Base-by-base conservation (phyloP, 2,888 invertebrate genomes). In the Phyto melanocephala region DNA sequence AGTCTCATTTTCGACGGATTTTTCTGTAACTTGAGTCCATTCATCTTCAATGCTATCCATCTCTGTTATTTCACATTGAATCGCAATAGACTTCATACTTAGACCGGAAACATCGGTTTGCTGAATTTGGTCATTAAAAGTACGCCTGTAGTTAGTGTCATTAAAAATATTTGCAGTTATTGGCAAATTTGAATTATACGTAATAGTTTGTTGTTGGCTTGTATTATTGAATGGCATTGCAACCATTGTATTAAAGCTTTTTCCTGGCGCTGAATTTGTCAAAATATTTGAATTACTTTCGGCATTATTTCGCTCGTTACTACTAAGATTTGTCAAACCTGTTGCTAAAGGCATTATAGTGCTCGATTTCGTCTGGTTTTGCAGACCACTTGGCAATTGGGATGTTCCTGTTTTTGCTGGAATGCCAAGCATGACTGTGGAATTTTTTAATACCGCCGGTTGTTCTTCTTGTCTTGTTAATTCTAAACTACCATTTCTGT, bases 1-100 rank as follows among this genome's bases (percentile, higher is more conserved):
- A n/a, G n/a, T n/a, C n/a, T n/a, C n/a, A n/a, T n/a, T n/a, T n/a
- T n/a, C n/a, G n/a, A n/a, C n/a, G n/a, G 1, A 15, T 6, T 56
- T 37, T 13, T 52, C 40, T 1, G 3, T 0, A 1, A 33, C 60
- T 15, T 0, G 5, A 3, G 56, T n/a, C 63, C 35, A 37, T 47
- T 75, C 70, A 63, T 54, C 47, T 17, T 56, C 24, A 1, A 60
- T 8, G 20, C 74, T 65, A 20, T 56, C 47, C 0, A 60, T 10
- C 0, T 81, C 82, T 13, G 85, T 79, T 2, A 80, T 20, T 4
- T 83, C 47, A 42, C 88, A 88, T 80, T 88, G 88, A 10, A 86
- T 74, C 4, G 76, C 86, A n/a, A 85, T 37, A 17, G 86, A 70
- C 13, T 40, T 56, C 2, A 10, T 15, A 24, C 35, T 68, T n/a